A percentile compares a stretch with the other conserved stretches of the same genome.
Evolutionary conservation across 2,113 vertebrate species (phyloP).

Genomic region (Erinaceus europaeus): DNA sequence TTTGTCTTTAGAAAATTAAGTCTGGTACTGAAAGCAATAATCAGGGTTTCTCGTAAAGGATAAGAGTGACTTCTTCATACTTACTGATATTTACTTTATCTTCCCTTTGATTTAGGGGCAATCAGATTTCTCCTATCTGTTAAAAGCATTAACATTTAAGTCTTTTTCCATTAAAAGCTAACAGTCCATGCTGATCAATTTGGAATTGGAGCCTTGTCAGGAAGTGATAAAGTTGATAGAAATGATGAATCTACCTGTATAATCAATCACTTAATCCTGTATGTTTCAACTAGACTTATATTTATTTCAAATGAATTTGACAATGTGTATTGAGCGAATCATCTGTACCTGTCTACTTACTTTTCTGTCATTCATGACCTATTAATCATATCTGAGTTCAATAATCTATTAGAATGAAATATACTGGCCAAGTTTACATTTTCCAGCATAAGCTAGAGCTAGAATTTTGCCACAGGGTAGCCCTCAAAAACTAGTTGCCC

Average conservation of each 20-base stretch:
- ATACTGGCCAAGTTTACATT: not conserved
- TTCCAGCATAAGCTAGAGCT: not conserved
- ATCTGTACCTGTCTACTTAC: not conserved
- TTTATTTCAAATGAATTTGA: not conserved
- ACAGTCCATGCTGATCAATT: not conserved
- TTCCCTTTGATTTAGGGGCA: not conserved
- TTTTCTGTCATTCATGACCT: not conserved
- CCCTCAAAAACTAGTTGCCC: not conserved
- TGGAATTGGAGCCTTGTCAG: not conserved
- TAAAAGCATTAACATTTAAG: not conserved
- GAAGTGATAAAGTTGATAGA: not conserved
- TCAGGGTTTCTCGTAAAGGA: not conserved
- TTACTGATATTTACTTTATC: not conserved
- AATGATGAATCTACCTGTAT: conserved; percentile 7
- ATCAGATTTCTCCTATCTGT: not conserved
- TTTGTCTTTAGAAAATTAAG: not conserved
- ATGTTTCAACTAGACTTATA: not conserved
- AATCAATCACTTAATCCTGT: not conserved
- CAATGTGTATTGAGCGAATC: not conserved
- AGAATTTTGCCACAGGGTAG: conserved; percentile 2
- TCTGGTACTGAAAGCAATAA: not conserved
- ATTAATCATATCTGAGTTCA: not conserved
- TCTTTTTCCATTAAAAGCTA: conserved; percentile 4
- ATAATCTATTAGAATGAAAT: not conserved
- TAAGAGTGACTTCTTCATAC: not conserved